phyloP scores from a whole-genome alignment of 1,140 invertebrate species.

The Drosophila sulfurigaster region DNA sequence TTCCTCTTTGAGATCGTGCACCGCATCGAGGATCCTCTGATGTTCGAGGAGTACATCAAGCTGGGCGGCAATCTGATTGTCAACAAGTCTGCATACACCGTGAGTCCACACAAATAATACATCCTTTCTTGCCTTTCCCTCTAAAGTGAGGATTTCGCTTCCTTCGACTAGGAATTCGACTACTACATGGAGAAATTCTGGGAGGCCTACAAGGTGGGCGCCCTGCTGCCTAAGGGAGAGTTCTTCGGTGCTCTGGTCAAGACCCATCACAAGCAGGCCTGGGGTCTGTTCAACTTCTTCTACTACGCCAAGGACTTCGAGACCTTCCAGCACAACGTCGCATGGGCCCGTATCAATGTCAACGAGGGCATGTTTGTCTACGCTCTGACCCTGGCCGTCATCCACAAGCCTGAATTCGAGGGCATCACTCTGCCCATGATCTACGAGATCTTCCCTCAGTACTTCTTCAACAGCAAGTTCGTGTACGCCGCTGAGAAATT shows the following conservation, averaged over 20 bases:
- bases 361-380: conserved; percentile 88
- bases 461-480: conserved; percentile 87
- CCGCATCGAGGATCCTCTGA: conserved; percentile 85
- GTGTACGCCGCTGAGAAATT: conserved; percentile 86
- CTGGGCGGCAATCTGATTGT: conserved; percentile 46
- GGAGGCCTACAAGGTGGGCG: conserved; percentile 86
- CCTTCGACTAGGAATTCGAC: conserved; percentile 84
- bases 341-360: conserved; percentile 86
- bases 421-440: conserved; percentile 87
- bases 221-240: conserved; percentile 86
- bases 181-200: conserved; percentile 87
- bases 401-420: conserved; percentile 86
- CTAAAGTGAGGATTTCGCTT: not conserved
- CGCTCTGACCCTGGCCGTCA: conserved; percentile 86
- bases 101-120: conserved; percentile 64
- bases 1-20: conserved; percentile 88
- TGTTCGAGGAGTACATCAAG: conserved; percentile 77
- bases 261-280: conserved; percentile 88
- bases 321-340: conserved; percentile 87
- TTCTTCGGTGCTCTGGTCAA: conserved; percentile 88
- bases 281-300: conserved; percentile 89
- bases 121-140: conserved; percentile 65
- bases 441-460: conserved; percentile 88
- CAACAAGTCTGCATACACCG: conserved; percentile 67
- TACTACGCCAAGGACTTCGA: conserved; percentile 89